Evolutionary conservation across 2,113 vertebrate species (phyloP).

Genomic region (Ciconia boyciana): DNA sequence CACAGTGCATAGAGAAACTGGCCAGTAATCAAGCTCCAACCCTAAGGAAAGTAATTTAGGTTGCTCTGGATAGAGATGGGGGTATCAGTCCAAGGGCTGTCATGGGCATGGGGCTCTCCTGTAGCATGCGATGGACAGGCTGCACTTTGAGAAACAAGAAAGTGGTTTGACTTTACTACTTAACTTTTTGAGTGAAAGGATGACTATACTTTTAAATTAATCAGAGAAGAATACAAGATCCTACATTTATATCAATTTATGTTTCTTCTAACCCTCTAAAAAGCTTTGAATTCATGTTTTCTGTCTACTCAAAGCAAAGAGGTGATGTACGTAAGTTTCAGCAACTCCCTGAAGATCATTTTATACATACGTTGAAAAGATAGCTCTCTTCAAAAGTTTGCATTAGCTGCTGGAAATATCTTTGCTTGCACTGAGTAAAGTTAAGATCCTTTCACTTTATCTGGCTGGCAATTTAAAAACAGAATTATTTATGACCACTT

Average conservation of each 20-base stretch:
- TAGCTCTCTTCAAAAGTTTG: neutral
- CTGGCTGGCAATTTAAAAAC: neutral
- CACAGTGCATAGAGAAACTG: neutral
- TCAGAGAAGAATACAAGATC: neutral
- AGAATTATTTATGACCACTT: constrained; percentile 24
- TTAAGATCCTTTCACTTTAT: neutral
- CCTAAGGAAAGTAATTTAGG: neutral
- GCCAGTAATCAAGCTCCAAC: neutral
- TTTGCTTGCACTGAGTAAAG: neutral
- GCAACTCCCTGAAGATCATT: neutral
- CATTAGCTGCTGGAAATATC: neutral
- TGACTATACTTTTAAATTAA: neutral
- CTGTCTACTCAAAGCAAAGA: neutral
- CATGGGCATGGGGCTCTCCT: neutral
- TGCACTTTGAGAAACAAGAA: neutral
- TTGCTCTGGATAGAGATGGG: neutral
- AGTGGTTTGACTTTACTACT: neutral
- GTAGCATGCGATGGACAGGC: neutral
- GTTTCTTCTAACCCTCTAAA: neutral
- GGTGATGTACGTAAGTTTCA: neutral
- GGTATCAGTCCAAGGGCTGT: neutral
- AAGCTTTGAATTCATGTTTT: neutral
- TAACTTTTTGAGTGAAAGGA: neutral
- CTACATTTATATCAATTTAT: neutral
- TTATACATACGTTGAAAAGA: neutral